Evolutionary conservation across 2,888 invertebrate genomes (phyloP), one percentile per base, ranked within the genome.

Genomic region (Sthenelais limicola): DNA sequence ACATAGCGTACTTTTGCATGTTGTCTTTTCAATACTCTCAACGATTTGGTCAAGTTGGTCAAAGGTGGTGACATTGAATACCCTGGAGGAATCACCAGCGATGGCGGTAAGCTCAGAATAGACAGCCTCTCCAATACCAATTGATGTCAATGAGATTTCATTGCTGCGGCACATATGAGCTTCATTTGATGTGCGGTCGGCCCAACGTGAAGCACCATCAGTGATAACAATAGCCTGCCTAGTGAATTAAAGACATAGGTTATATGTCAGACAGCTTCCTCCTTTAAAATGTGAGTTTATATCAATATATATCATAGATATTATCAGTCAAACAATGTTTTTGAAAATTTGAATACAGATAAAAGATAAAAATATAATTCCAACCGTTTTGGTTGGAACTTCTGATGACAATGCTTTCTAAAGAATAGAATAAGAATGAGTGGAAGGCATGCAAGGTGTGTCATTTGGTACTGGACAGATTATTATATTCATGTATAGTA

Each of bases 201-300:
- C 24, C 56, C 56, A 56, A 4, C 18, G 3, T 30, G 56, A 56
- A 5, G 4, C 26, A 30, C 56, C 56, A 56, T 56, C 56, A 3
- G 56, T 56, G 5, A 56, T 56, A 3, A 56, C 56, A 56, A 56
- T 56, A 5, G 26, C 56, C 56, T 30, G 18, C 26, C 56, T 56
- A 32, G 56, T n/a, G 21, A 51, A 15, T 15, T 15, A 9, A 43
- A 43, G 12, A 43, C 9, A 9, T 15, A 43, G 9, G 18, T 18
- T 15, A 43, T 18, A 43, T 15, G 9, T 15, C 9, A 9, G 18
- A 43, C 43, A 43, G n/a, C n/a, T n/a, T n/a, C 15, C 12, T 43
- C 15, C 7, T 18, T 18, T 18, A 18, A 18, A 18, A 51, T 9
- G 9, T 51, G 12, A 21, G 9, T 9, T 43, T 9, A 43, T 43